phyloP scores from a whole-genome alignment of 2,888 invertebrate genomes.

The Patella ulyssiponensis region DNA sequence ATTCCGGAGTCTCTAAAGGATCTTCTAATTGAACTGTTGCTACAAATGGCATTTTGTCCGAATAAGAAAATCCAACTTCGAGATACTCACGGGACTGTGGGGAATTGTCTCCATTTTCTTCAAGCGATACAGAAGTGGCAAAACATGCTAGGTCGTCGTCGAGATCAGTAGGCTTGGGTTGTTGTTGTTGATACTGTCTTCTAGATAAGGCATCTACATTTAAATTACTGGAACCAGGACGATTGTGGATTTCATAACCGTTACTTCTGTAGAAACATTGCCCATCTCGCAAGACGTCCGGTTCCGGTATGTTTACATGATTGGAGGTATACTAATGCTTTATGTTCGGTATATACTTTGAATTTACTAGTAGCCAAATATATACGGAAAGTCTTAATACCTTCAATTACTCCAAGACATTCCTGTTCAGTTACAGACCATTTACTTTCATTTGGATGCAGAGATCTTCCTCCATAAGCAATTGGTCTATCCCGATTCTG shows the following conservation, averaged over 20 bases:
- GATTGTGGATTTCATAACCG: constrained; percentile 18
- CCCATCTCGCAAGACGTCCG: constrained; percentile 34
- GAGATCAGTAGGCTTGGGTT: neutral
- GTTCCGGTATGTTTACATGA: constrained; percentile 29
- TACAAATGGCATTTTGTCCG: no score
- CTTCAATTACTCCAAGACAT: constrained; percentile 40
- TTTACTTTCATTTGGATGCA: constrained; percentile 32
- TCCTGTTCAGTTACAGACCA: constrained; percentile 40
- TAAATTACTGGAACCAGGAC: constrained; percentile 25
- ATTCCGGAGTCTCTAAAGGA: no score
- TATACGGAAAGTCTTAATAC: constrained; percentile 36
- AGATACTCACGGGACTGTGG: no score
- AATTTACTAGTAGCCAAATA: constrained; percentile 41
- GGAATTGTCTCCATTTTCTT: no score
- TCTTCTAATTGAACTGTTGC: no score
- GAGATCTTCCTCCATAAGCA: constrained; percentile 38
- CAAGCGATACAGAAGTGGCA: no score
- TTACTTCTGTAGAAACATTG: constrained; percentile 22
- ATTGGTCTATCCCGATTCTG: constrained; percentile 34
- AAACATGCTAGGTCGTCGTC: no score
- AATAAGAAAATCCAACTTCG: no score
- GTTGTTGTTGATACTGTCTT: constrained; percentile 16
- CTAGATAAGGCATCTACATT: constrained; percentile 35
- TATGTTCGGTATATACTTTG: constrained; percentile 42
- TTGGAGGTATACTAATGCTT: constrained; percentile 37